Conservation (phyloP, 2,113 vertebrate species). For the Capra hircus region DNA sequence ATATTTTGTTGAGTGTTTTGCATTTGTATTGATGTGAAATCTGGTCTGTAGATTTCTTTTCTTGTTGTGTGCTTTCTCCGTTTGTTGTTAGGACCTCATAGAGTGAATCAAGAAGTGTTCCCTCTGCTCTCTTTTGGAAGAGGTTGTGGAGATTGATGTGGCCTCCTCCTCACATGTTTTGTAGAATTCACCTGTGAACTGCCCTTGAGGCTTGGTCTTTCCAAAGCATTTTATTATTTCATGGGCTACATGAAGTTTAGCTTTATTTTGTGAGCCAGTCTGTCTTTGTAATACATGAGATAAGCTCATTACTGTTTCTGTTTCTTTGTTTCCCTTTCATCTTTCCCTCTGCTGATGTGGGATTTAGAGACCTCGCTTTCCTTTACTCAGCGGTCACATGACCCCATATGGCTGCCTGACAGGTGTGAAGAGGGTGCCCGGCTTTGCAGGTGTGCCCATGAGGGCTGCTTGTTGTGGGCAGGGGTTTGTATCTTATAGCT, state of each 20-base stretch:
- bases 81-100: neutral
- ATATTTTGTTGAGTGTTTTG: neutral
- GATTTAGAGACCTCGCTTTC: neutral
- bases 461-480: neutral
- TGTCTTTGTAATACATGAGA: too few relatives aligned
- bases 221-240: neutral
- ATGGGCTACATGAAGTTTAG: neutral
- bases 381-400: neutral
- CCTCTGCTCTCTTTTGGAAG: neutral
- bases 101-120: neutral
- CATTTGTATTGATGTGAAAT: fast-evolving
- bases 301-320: neutral
- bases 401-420: neutral
- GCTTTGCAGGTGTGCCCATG: neutral
- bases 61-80: neutral
- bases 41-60: neutral
- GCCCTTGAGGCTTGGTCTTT: neutral
- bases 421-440: neutral
- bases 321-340: neutral
- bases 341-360: neutral
- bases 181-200: neutral
- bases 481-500: too few relatives aligned
- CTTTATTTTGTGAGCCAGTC: neutral
- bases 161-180: too few relatives aligned
- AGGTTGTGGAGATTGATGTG: neutral